These are phyloP conservation scores for Phrynosoma blainvillii DNA, from an alignment of 2,113 vertebrate genomes.

Conservation along the genomic window DNA sequence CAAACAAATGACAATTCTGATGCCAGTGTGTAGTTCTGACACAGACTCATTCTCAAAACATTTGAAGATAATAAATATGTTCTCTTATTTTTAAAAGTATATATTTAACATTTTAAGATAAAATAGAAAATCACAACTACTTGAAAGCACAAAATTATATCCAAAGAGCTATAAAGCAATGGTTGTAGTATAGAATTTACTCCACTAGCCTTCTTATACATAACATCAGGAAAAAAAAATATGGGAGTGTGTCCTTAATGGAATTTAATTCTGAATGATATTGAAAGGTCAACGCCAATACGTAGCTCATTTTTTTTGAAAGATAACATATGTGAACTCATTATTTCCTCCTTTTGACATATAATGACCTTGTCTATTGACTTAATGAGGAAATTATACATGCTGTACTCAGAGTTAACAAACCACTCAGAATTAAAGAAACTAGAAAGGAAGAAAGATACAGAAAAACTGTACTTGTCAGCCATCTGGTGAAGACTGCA, in stretches of 20 bases:
- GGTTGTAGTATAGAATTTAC: conserved; percentile 18
- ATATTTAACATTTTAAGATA: conserved; percentile 25
- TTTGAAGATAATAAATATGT: neutral
- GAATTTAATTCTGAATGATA: conserved; percentile 69
- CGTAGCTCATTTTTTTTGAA: conserved; percentile 62
- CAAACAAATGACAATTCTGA: neutral
- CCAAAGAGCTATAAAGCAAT: neutral
- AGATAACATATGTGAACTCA: conserved; percentile 63
- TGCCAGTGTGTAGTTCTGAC: conserved; percentile 6
- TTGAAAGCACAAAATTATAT: neutral
- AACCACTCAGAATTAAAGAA: conserved; percentile 63
- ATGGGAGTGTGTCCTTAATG: conserved; percentile 37
- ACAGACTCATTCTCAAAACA: neutral
- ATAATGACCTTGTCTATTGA: conserved; percentile 72
- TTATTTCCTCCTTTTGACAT: conserved; percentile 69
- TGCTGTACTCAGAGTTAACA: conserved; percentile 68
- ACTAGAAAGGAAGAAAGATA: conserved; percentile 21
- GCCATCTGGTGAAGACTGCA: conserved; percentile 42
- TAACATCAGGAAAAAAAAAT: conserved; percentile 23
- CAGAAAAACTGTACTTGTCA: conserved; percentile 12
- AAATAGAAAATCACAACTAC: conserved; percentile 5
- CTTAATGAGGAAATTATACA: conserved; percentile 77
- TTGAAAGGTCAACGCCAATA: conserved; percentile 69
- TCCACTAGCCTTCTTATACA: conserved; percentile 9
- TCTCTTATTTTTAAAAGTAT: neutral